These are phyloP conservation scores for Hydrophis major DNA, from an alignment of 2,797 vertebrate genomes.

Conservation along the genomic window DNA sequence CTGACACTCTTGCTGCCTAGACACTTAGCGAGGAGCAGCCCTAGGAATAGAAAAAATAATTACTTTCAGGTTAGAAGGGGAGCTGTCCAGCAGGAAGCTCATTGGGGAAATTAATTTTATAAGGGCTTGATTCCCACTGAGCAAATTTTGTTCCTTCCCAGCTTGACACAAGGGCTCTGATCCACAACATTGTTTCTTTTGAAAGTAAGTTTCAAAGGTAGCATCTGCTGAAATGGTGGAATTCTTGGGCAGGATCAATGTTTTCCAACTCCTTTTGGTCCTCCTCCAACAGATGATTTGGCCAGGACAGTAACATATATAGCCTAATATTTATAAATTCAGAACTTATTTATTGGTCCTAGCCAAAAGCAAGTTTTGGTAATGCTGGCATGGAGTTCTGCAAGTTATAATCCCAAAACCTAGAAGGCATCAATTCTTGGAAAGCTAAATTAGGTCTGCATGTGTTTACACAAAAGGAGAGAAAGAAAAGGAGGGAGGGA, in stretches of 20 bases:
- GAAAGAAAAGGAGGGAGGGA: neutral
- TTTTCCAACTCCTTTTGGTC: neutral
- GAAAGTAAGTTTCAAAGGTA: neutral
- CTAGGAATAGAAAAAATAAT: neutral
- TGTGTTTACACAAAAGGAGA: neutral
- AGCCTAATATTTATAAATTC: neutral
- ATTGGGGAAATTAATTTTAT: neutral
- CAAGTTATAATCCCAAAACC: neutral
- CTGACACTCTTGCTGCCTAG: neutral
- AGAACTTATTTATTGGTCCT: neutral
- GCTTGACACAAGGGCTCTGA: neutral
- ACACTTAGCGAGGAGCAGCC: neutral
- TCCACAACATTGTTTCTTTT: neutral
- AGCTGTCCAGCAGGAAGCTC: slow-evolving; percentile 14
- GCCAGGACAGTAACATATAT: neutral
- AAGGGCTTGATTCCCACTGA: neutral
- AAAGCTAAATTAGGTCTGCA: neutral
- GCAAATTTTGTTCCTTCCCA: neutral
- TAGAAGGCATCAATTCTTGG: slow-evolving; percentile 4
- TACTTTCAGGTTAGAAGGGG: neutral
- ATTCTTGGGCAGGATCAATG: neutral
- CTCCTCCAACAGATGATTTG: neutral
- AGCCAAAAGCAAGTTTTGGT: neutral
- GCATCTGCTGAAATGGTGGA: neutral
- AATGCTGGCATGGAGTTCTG: neutral